Base-by-base conservation (phyloP, 2,797 vertebrate genomes). In the Esox lucius region DNA sequence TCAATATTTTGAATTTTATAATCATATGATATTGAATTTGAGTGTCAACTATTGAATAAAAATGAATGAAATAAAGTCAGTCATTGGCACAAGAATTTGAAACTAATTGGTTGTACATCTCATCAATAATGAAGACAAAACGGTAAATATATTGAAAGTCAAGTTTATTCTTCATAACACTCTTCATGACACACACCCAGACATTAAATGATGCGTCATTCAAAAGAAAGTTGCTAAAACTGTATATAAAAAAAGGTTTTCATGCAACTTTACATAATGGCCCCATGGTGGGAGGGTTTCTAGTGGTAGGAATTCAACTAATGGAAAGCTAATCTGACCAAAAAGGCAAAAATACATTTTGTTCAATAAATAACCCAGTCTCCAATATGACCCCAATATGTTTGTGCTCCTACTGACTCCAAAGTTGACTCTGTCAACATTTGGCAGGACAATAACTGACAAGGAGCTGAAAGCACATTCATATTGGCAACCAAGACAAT, bases 131-230 rank as follows among this genome's bases (percentile, higher is more conserved):
- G 8, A 28, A 6, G 16, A 17, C n/a, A 28, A n/a, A 33, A 33
- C 9, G 1, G 12, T 51, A 5, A 46, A 24, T 5, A 28, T 67
- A 64, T 53, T 74, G 22, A 76, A 72, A 42, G 13, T 22, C 26
- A 51, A 70, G 24, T 77, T 75, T 73, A 74, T 72, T 68, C 33
- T 77, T 64, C 73, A 70, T 66, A 31, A 72, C n/a, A n/a, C n/a
- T n/a, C n/a, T n/a, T n/a, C n/a, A n/a, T n/a, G n/a, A 66, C 33
- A 65, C 62, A 65, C 66, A 66, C 64, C 64, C 28, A 66, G 31
- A 35, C 31, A 66, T 33, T 71, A 42, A 49, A 70, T 67, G 68
- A 46, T 42, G 48, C 42, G 42, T 59, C 71, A 42, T 53, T 56
- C 46, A 74, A 64, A 3, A 61, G 62, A 69, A 69, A 26, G 73